phyloP scores from a whole-genome alignment of 2,888 invertebrate species.

The Heliothis peltigera region DNA sequence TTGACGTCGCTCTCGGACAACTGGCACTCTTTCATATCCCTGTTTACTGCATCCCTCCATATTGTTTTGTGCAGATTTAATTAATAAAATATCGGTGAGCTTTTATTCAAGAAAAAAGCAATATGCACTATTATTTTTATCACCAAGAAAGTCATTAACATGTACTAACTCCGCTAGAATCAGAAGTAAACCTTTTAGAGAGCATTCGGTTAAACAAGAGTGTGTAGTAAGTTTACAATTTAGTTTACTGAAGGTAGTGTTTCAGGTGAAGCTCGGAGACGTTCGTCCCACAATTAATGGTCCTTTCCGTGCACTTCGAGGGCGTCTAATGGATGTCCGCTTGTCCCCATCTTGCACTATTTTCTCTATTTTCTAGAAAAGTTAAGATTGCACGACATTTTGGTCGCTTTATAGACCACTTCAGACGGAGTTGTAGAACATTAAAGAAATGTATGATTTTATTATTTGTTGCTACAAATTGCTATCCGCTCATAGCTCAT shows the following conservation, averaged over 20 bases:
- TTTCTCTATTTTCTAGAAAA: constrained; percentile 51
- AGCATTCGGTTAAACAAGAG: constrained; percentile 40
- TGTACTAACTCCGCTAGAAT: constrained; percentile 3
- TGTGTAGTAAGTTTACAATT: constrained; percentile 50
- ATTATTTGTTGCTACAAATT: constrained; percentile 28
- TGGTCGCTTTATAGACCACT: constrained; percentile 26
- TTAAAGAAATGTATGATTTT: constrained; percentile 25
- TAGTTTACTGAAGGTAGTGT: constrained; percentile 56
- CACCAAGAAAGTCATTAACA: background rate
- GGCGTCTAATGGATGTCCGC: constrained; percentile 69
- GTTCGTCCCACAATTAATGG: constrained; percentile 69
- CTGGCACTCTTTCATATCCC: too few relatives aligned
- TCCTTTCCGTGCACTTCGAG: constrained; percentile 65
- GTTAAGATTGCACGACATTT: constrained; percentile 44
- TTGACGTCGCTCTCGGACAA: too few relatives aligned
- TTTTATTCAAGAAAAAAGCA: too few relatives aligned
- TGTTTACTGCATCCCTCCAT: too few relatives aligned
- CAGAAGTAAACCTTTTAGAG: constrained; percentile 1
- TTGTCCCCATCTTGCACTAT: constrained; percentile 49
- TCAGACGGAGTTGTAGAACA: constrained; percentile 27
- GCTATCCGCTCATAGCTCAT: constrained; percentile 19
- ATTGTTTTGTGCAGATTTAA: too few relatives aligned
- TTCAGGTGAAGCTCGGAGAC: constrained; percentile 60
- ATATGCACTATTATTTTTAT: too few relatives aligned
- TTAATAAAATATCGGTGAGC: too few relatives aligned